These are phyloP conservation scores for Podiceps cristatus DNA, from an alignment of 2,113 vertebrate species.

Conservation along the genomic window DNA sequence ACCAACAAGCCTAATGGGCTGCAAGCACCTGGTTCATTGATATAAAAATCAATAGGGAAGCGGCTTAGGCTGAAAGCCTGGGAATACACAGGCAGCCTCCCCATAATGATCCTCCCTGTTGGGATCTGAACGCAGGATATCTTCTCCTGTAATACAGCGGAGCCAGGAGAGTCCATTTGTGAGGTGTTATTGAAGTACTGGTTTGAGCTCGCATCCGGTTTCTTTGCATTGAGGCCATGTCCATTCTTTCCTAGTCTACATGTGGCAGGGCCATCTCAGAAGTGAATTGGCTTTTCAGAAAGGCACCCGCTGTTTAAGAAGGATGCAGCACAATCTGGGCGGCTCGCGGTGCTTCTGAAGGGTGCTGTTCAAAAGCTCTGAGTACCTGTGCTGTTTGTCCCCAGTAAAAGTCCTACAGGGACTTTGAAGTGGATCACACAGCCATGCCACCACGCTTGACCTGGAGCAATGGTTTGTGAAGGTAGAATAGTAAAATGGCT, in stretches of 20 bases:
- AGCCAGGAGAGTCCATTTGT: background rate
- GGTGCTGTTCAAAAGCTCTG: background rate
- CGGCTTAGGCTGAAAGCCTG: background rate
- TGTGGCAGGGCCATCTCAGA: background rate
- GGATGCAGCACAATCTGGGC: background rate
- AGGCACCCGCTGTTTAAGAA: background rate
- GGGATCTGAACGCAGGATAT: background rate
- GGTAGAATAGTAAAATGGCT: slow-evolving; percentile 4
- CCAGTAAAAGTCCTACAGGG: background rate
- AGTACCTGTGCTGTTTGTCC: background rate
- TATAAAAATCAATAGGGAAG: slow-evolving; percentile 1
- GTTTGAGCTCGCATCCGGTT: background rate
- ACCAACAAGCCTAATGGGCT: background rate
- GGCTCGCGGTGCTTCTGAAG: background rate
- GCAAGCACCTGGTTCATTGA: background rate
- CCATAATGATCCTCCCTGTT: slow-evolving; percentile 4
- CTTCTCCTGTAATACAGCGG: background rate
- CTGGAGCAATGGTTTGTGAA: slow-evolving; percentile 34
- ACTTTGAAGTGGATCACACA: background rate
- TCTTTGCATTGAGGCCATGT: background rate
- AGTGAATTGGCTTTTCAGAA: background rate
- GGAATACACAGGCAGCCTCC: slow-evolving; percentile 5
- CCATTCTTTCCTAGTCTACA: background rate
- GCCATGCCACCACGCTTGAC: background rate
- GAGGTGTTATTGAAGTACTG: background rate